Base-by-base conservation (phyloP, 2,113 vertebrate species). In the Procavia capensis region DNA sequence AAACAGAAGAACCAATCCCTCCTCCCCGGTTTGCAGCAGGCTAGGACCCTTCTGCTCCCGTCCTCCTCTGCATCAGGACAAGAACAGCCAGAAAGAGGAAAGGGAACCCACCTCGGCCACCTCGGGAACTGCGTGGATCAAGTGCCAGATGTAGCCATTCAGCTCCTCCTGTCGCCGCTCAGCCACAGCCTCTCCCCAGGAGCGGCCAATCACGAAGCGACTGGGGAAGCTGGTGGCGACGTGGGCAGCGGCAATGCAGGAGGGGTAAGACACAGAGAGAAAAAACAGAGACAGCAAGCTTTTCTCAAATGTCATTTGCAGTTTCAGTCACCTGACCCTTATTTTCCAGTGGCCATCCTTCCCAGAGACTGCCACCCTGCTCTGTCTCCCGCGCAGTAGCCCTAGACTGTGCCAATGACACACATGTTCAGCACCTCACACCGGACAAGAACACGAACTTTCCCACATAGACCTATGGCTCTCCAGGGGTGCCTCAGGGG, bases 81-180 rank as follows among this genome's bases (percentile, higher is more conserved):
- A 3, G 16, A 16, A 64, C 1, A 2, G n/a, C 24, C 29, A 2
- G 47, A 20, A n/a, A 20, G n/a, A 25, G n/a, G 7, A 36, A 5
- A 3, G 39, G 2, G 72, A n/a, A 94, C 97, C 88, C 96, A 99
- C 99, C 99, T 99, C 99, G 6, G 99, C 99, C 93, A 99, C 99
- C 93, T 99, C 99, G 0, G 98, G 98, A 0, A 98, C 43, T 0
- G 99, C 98, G 0, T 99, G 99, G 95, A 99, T 98, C 98, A 99
- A 98, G 97, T 99, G 99, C 99, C 99, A 99, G 93, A 99, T 99
- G 96, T 99, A 99, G 80, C 99, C 99, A 0, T 99, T 99, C 75
- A 99, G 97, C 95, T 99, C 99, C 10, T 99, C 99, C 96, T 98
- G 99, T 96, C 99, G 98, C 89, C 99, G 97, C 87, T 99, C 99